A percentile compares a stretch with the other conserved stretches of the same genome.
Conservation (phyloP, 2,113 vertebrate species). For the Thermophis baileyi region DNA sequence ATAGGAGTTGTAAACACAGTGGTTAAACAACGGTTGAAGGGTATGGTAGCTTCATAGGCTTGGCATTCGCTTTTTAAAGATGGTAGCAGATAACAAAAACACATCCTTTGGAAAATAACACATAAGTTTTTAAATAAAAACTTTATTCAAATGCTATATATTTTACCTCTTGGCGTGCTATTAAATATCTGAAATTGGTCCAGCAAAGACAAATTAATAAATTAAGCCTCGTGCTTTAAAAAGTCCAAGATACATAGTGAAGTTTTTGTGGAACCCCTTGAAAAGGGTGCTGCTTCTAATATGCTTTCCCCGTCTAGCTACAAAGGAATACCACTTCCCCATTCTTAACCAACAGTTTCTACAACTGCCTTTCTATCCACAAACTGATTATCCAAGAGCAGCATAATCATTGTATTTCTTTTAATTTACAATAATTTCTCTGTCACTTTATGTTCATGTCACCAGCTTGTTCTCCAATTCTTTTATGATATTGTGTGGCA, state of each 20-base stretch:
- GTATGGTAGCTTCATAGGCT: conserved; percentile 12
- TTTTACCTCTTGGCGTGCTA: not conserved
- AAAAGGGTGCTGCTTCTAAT: not conserved
- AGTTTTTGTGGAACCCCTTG: not conserved
- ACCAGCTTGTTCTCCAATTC: not conserved
- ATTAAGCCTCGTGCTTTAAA: not conserved
- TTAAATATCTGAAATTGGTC: not conserved
- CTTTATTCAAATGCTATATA: not conserved
- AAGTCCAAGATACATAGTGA: not conserved
- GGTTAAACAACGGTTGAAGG: not conserved
- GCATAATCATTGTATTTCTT: not conserved
- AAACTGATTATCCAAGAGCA: not conserved
- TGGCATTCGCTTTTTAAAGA: not conserved
- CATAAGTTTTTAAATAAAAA: not conserved
- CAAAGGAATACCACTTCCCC: not conserved
- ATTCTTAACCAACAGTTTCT: not conserved
- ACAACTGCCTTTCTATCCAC: not conserved
- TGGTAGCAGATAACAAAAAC: not conserved
- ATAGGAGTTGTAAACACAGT: not conserved
- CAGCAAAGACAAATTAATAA: not conserved
- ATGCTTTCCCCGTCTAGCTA: not conserved
- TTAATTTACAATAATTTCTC: not conserved
- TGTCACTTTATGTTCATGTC: not conserved
- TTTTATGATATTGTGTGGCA: not conserved
- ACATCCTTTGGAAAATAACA: not conserved